A percentile compares a stretch with the other conserved stretches of the same genome.
Conservation (phyloP, 2,888 invertebrate genomes). For the Sthenelais limicola region DNA sequence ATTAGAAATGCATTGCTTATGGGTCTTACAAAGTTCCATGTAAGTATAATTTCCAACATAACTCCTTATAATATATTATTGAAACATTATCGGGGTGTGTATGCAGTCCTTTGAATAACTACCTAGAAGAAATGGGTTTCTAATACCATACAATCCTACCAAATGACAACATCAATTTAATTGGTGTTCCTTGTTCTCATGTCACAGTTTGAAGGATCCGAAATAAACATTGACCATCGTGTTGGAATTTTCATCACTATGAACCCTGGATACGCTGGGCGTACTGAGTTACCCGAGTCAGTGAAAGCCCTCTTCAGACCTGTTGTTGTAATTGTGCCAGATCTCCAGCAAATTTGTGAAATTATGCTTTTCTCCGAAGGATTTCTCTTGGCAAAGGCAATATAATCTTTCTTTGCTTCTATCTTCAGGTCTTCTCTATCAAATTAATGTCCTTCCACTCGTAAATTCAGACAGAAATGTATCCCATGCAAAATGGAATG, state of each 20-base stretch:
- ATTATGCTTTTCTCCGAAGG: conserved; percentile 95
- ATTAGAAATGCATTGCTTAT: conserved; percentile 87
- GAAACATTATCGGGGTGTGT: not conserved
- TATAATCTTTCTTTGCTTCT: too few species aligned
- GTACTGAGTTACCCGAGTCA: conserved; percentile 89
- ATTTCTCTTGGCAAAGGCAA: conserved; percentile 87
- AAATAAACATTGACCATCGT: conserved; percentile 86
- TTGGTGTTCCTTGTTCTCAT: too few species aligned
- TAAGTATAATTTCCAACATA: too few species aligned
- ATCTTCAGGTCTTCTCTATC: too few species aligned
- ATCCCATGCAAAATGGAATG: too few species aligned
- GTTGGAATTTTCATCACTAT: conserved; percentile 95
- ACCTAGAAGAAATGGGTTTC: too few species aligned
- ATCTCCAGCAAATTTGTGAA: conserved; percentile 91
- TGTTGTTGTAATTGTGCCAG: conserved; percentile 92
- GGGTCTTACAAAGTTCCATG: conserved; percentile 83
- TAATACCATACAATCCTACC: too few species aligned
- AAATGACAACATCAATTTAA: too few species aligned
- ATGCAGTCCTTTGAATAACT: not conserved
- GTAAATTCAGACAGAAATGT: too few species aligned
- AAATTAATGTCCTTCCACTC: too few species aligned
- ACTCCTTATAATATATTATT: too few species aligned
- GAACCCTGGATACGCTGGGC: conserved; percentile 94
- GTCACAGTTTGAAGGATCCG: conserved; percentile 89
- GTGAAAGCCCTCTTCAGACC: conserved; percentile 93